Evolutionary conservation across 2,888 invertebrate genomes (phyloP), one percentile per base, ranked within the genome.

Genomic region (Celastrina argiolus): DNA sequence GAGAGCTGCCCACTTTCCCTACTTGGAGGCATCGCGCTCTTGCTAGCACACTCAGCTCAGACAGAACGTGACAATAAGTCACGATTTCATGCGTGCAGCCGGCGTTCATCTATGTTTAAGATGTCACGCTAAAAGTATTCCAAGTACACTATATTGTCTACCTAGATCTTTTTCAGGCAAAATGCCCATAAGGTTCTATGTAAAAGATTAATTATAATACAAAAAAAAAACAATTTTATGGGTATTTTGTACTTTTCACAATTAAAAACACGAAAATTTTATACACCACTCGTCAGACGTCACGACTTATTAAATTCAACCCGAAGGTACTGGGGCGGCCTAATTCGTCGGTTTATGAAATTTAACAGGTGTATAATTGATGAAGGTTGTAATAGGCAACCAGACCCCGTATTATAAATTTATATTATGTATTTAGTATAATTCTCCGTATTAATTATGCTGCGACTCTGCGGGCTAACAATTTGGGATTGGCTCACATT

Each of bases 381-480:
- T 51, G 51, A 51, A 51, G 51, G 51, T 18, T 51, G 51, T 51
- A 51, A 51, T 51, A 51, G 51, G 51, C 14, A 51, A 51, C 51
- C 51, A 51, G 22, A 51, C 22, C 51, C 51, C 51, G 18, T 51
- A 51, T 22, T 51, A 22, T 22, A 51, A 51, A 51, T 51, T 51
- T 22, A 51, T 51, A 51, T 51, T 51, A 51, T 51, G 51, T 51
- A 51, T 51, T 51, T 51, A 51, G 51, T 51, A 26, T 51, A 51
- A 51, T 51, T 51, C 51, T 5, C 22, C 5, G 51, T 22, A 51
- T 51, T 14, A 22, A 51, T 51, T 51, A 51, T 51, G 14, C 45
- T 16, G 16, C 8, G 45, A 45, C 45, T 22, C 22, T 51, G 22
- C 26, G 51, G 51, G 51, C 26, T 51, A 51, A 51, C 51, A 14